Conservation (phyloP, 2,888 invertebrate genomes). For the Pandemis heparana region DNA sequence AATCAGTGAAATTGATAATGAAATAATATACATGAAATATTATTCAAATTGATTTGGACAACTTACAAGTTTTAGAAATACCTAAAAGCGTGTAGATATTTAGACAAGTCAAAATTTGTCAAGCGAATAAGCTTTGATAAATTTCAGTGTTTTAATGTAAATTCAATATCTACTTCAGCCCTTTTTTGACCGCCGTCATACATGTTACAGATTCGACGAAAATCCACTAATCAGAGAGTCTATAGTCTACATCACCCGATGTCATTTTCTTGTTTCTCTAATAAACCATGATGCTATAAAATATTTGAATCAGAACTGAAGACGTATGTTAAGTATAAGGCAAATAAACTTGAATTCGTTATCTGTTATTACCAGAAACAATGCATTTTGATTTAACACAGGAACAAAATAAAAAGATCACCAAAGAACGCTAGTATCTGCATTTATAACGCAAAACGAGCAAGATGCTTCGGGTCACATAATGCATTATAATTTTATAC, state of each 20-base stretch:
- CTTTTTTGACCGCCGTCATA: no score
- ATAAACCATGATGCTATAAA: no score
- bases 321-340: background rate
- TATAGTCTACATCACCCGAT: no score
- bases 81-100: no score
- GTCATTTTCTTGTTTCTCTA: no score
- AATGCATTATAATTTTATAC: slow-evolving; percentile 86
- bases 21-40: background rate
- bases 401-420: slow-evolving; percentile 24
- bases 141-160: no score
- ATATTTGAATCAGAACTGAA: background rate
- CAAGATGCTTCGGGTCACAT: slow-evolving; percentile 69
- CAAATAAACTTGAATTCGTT: background rate
- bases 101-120: no score
- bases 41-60: no score
- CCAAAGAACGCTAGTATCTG: slow-evolving; percentile 38
- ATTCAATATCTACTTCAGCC: no score
- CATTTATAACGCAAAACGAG: slow-evolving; percentile 64
- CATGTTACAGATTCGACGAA: no score
- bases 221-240: no score
- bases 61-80: background rate
- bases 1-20: background rate
- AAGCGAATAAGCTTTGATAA: no score
- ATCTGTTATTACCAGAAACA: slow-evolving; percentile 30
- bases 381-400: slow-evolving; percentile 43